These are phyloP conservation scores for Rhopilema esculentum DNA, from an alignment of 30 jellyfish, hydroid and myxozoan species.

Conservation along the genomic window DNA sequence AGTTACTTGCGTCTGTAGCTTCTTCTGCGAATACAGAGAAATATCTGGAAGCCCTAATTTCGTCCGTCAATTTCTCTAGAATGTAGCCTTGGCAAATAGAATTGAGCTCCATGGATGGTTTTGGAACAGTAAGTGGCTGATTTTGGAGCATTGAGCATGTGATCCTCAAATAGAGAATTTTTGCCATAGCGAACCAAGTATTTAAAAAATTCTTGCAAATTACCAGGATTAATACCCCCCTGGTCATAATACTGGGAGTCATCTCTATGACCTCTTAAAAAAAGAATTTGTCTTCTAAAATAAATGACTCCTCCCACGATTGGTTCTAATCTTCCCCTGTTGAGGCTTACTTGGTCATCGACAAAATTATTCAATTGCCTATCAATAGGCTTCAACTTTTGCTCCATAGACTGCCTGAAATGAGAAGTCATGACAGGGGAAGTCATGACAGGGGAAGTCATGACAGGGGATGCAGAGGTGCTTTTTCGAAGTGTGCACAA, in stretches of 20 bases:
- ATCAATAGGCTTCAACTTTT: background rate
- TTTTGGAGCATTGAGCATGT: slow-evolving; percentile 56
- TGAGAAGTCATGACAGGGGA: background rate
- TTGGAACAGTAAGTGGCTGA: slow-evolving; percentile 75
- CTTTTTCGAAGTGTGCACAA: slow-evolving; percentile 22
- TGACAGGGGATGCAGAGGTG: slow-evolving; percentile 44
- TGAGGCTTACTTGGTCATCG: background rate
- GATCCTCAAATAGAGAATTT: slow-evolving; percentile 9
- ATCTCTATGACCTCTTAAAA: slow-evolving; percentile 41
- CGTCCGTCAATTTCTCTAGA: background rate
- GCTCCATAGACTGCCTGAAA: background rate
- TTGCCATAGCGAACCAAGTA: background rate
- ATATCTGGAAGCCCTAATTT: slow-evolving; percentile 29
- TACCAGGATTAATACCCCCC: slow-evolving; percentile 4
- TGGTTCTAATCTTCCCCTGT: slow-evolving; percentile 38
- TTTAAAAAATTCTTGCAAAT: slow-evolving; percentile 21
- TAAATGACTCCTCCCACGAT: slow-evolving; percentile 37
- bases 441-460: too few species aligned
- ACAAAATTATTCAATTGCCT: background rate
- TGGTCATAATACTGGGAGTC: background rate
- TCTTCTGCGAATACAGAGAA: slow-evolving; percentile 68
- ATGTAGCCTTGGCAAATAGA: slow-evolving; percentile 60
- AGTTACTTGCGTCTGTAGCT: slow-evolving; percentile 36
- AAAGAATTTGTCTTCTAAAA: slow-evolving; percentile 1
- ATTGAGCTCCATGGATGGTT: slow-evolving; percentile 67